Base-by-base conservation (phyloP, 2,797 vertebrate species). In the Adelosebastes latens region DNA sequence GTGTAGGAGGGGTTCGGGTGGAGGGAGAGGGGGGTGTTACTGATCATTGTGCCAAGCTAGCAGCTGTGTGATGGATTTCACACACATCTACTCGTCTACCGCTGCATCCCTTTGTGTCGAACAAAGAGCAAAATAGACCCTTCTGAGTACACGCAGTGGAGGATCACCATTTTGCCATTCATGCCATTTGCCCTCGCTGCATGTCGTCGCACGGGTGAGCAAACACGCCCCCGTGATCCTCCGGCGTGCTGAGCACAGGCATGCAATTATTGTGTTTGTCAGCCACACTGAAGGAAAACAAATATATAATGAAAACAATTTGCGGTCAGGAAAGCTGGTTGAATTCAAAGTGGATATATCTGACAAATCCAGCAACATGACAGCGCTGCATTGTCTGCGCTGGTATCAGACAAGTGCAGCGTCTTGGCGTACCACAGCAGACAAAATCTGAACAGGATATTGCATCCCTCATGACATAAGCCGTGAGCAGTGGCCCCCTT, bases 41-140 rank as follows among this genome's bases (percentile, higher is more conserved):
- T 79, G 81, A 90, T 91, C 72, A 79, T 8, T 63, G 66, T 88
- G 89, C 83, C 83, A 88, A 83, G 69, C 70, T 39, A 69, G 86
- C 81, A 92, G 92, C 88, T 86, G 80, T 89, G 87, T 89, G 87
- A 93, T 89, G 87, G 85, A 91, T 92, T 91, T 94, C 87, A 84
- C 85, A 86, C 75, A 31, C 80, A 80, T 86, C 66, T 63, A 53
- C 79, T 85, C 18, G 11, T 87, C 87, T 72, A 75, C 83, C 76
- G 46, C 82, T 58, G 83, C 74, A 71, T 87, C 86, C 68, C 61
- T 89, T 83, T 82, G 75, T 84, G 70, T 62, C 56, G 25, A 66
- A 90, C 88, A 85, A 77, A 90, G 87, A 87, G 77, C 60, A 70
- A 42, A 73, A 77, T 65, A 83, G 62, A 53, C 59, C 64, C 69